Evolutionary conservation across 2,113 vertebrate species (phyloP), one percentile per base, ranked within the genome.

Genomic region (Pholis gunnellus): DNA sequence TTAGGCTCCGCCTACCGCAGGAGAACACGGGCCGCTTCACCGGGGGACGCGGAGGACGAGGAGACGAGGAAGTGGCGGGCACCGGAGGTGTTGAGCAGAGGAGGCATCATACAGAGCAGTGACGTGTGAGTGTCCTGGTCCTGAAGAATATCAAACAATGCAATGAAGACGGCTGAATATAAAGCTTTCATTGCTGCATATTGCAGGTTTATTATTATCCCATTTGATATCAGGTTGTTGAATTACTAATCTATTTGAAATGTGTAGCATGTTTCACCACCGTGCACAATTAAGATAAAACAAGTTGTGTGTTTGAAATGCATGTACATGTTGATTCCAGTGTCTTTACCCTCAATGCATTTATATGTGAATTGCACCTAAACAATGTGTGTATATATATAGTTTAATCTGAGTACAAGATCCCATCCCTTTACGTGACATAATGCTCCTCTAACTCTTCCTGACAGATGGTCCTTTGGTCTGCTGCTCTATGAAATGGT

Each of bases 401-500:
- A 34, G 34, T 27, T 65, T 48, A 5, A 66, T 17, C 34, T 40
- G 1, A 57, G 2, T n/a, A 11, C 4, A 9, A 17, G 13, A 52
- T 27, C 22, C 10, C 13, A 7, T n/a, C 9, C 17, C 13, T 10
- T 63, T 20, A 22, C 22, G 1, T 70, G 1, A 69, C 48, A 48
- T 59, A 1, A 25, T 31, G 22, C 11, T 11, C 11, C 11, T 64
- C 34, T 2, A 1, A 18, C 1, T 38, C 18, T 38, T 81, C 36
- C 50, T 93, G 80, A 60, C 92, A 99, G 97, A 65, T 99, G 97
- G 98, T 98, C 97, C 1, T 98, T 99, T 85, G 97, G 98, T 69
- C 95, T 98, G 87, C 94, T 99, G 15, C 93, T 99, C 0, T 98
- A 97, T 91, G 98, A 99, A 94, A 98, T 99, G 96, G 92, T 96